Conservation (phyloP, 1,140 invertebrate species). For the Hyphantria cunea region DNA sequence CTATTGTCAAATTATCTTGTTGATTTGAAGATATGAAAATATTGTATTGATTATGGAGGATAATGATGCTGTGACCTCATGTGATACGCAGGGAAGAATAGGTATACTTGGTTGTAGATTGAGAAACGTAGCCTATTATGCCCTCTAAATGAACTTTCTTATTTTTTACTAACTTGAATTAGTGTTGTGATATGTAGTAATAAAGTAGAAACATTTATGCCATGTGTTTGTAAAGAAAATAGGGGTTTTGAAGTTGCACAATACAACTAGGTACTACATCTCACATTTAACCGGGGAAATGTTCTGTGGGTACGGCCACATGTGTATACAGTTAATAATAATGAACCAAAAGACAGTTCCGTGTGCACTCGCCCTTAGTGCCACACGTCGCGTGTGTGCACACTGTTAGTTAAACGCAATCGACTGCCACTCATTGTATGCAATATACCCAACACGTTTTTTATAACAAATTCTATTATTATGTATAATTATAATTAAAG, state of each 20-base stretch:
- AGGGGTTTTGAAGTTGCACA: neutral
- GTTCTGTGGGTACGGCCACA: neutral
- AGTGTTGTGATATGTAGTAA: too few relatives aligned
- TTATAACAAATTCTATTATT: constrained; percentile 41
- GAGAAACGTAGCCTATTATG: too few relatives aligned
- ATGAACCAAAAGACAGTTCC: neutral
- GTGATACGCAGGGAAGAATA: too few relatives aligned
- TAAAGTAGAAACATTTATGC: too few relatives aligned
- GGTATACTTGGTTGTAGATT: too few relatives aligned
- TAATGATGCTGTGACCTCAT: too few relatives aligned
- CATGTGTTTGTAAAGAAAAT: neutral
- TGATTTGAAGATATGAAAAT: too few relatives aligned
- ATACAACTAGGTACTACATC: neutral
- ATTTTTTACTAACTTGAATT: too few relatives aligned
- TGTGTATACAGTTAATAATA: neutral
- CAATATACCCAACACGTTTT: constrained; percentile 43
- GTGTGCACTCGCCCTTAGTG: neutral
- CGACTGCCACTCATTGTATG: constrained; percentile 47
- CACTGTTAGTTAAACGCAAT: constrained; percentile 25
- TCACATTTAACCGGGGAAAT: neutral
- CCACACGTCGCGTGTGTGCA: constrained; percentile 6
- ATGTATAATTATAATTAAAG: constrained; percentile 53
- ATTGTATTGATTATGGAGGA: too few relatives aligned
- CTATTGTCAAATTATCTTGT: too few relatives aligned
- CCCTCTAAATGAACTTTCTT: too few relatives aligned